A percentile compares a stretch with the other conserved stretches of the same genome.
phyloP scores from a whole-genome alignment of 1,140 invertebrate species.

The Apis cerana region DNA sequence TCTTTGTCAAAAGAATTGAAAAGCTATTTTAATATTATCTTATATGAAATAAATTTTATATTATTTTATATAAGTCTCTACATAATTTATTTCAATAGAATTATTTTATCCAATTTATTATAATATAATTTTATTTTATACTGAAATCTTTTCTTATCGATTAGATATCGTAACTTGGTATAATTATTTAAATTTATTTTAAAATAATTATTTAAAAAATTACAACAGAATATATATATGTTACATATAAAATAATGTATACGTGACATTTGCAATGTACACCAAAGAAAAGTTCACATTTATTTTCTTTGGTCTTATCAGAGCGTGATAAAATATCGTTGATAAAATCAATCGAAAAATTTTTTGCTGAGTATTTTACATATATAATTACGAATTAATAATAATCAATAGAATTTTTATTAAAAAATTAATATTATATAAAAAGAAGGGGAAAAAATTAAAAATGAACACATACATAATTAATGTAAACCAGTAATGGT shows the following conservation, averaged over 20 bases:
- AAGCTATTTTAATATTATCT: too few relatives aligned
- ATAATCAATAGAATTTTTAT: not conserved
- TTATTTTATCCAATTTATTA: too few relatives aligned
- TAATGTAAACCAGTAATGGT: not conserved
- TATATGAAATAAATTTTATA: too few relatives aligned
- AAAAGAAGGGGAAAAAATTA: too few relatives aligned
- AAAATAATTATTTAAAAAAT: not conserved
- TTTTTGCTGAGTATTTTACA: not conserved
- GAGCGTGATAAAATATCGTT: not conserved
- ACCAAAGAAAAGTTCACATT: not conserved
- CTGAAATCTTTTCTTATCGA: not conserved
- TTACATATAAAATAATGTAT: not conserved
- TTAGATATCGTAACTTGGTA: not conserved
- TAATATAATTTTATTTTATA: not conserved
- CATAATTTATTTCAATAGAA: too few relatives aligned
- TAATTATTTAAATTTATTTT: not conserved
- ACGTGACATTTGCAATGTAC: not conserved
- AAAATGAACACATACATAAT: not conserved
- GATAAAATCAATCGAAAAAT: conserved; percentile 26
- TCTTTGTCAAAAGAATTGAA: too few relatives aligned
- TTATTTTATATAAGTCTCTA: too few relatives aligned
- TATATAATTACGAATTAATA: not conserved
- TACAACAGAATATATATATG: not conserved
- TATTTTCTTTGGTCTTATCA: not conserved
- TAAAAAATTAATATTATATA: too few relatives aligned